Evolutionary conservation across 2,797 vertebrate genomes (phyloP).

Genomic region (Alectoris magna): DNA sequence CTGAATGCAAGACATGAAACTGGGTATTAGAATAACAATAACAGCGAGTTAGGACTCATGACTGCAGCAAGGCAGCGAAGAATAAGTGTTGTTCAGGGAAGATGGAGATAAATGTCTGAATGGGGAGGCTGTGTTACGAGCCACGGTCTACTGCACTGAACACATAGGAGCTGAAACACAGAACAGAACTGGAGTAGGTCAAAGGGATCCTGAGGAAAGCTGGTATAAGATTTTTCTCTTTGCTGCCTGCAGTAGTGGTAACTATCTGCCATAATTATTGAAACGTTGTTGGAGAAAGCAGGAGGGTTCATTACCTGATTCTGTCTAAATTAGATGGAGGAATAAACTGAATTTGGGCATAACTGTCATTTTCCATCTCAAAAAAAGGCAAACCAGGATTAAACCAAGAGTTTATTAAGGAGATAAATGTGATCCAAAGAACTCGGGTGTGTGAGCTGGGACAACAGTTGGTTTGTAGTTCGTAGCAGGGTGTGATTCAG

Average conservation of each 20-base stretch:
- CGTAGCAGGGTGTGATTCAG: too few relatives aligned
- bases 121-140: not conserved
- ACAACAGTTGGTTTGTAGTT: too few relatives aligned
- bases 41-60: not conserved
- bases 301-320: conserved; percentile 18
- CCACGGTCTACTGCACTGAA: not conserved
- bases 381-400: too few relatives aligned
- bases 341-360: too few relatives aligned
- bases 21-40: not conserved
- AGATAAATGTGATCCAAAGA: too few relatives aligned
- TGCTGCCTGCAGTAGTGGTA: accelerated
- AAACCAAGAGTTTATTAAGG: too few relatives aligned
- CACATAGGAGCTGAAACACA: not conserved
- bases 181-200: not conserved
- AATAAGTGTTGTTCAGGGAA: not conserved
- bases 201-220: not conserved
- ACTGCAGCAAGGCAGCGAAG: not conserved
- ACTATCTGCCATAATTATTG: not conserved
- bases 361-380: too few relatives aligned
- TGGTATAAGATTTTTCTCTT: not conserved
- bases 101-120: not conserved
- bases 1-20: not conserved
- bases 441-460: too few relatives aligned
- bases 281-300: accelerated
- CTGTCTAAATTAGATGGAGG: conserved; percentile 16